phyloP scores from a whole-genome alignment of 2,113 vertebrate species.

The Sarotherodon lohbergeri region DNA sequence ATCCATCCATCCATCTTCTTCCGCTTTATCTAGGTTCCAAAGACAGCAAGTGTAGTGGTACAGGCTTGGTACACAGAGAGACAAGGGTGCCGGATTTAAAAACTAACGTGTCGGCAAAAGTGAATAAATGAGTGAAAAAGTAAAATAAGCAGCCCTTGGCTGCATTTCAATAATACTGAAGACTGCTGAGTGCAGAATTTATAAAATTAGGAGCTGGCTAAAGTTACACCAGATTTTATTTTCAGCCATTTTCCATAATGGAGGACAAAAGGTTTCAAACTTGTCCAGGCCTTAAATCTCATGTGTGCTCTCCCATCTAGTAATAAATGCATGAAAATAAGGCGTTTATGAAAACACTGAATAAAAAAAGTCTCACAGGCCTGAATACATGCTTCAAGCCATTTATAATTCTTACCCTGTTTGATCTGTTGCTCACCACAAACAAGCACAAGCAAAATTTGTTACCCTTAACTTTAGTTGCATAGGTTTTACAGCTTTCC shows the following conservation, averaged over 20 bases:
- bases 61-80: background rate
- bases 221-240: background rate
- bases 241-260: background rate
- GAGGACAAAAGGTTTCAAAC: background rate
- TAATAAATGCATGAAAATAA: background rate
- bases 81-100: background rate
- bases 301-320: background rate
- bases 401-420: background rate
- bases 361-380: background rate
- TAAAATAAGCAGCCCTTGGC: background rate
- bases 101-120: fast-evolving
- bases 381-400: fast-evolving
- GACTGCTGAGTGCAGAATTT: background rate
- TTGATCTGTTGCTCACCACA: background rate
- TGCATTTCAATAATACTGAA: background rate
- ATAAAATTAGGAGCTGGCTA: background rate
- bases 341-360: background rate
- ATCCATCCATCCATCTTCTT: no score
- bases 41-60: background rate
- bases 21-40: background rate
- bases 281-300: background rate
- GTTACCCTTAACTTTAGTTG: background rate
- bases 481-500: background rate
- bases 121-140: background rate
- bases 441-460: background rate